Conservation (phyloP, 2,888 invertebrate species). For the Thecophora atra region DNA sequence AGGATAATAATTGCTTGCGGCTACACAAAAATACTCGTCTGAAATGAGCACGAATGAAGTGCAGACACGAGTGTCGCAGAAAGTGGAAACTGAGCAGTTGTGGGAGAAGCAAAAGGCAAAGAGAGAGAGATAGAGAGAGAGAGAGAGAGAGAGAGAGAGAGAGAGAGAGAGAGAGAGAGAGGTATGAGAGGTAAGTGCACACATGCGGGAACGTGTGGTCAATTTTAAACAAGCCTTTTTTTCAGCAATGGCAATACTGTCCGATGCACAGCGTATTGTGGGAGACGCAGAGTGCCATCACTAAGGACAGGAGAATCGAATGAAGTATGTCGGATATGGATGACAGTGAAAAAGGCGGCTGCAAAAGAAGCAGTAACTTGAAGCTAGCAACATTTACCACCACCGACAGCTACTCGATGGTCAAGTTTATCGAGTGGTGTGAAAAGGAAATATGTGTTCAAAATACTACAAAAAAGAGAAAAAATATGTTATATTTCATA, state of each 20-base stretch:
- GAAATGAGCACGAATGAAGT: background rate
- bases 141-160: background rate
- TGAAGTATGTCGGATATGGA: background rate
- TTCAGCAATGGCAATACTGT: constrained; percentile 23
- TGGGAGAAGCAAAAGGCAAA: background rate
- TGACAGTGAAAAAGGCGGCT: background rate
- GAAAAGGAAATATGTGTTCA: background rate
- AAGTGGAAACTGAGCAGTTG: background rate
- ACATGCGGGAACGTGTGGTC: constrained; percentile 21
- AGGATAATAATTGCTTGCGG: constrained; percentile 32
- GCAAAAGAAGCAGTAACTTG: constrained; percentile 1
- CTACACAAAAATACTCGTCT: background rate
- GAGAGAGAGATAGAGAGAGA: background rate
- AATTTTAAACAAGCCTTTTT: constrained; percentile 27
- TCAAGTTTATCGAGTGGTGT: background rate
- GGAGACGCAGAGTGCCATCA: background rate
- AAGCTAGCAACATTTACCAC: background rate
- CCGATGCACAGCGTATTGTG: background rate
- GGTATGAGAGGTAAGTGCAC: background rate
- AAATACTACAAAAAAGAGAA: too few species aligned
- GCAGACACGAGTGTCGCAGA: background rate
- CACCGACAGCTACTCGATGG: background rate
- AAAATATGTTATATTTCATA: too few species aligned
- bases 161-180: background rate
- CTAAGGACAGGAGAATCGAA: background rate